Conservation (phyloP, 2,113 vertebrate species). For the Campylorhamphus procurvoides region DNA sequence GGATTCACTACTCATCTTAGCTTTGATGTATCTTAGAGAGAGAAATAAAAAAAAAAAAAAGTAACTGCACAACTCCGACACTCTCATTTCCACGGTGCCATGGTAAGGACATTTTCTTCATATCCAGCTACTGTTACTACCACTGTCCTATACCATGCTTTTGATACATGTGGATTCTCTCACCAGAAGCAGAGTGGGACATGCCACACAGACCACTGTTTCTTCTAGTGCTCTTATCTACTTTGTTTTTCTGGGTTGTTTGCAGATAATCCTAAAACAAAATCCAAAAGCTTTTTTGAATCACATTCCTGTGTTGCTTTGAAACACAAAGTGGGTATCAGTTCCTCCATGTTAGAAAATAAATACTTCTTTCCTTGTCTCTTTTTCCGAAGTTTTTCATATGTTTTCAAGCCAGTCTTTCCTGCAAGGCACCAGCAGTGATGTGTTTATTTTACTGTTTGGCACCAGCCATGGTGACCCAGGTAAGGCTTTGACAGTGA, state of each 20-base stretch:
- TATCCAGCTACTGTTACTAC: background rate
- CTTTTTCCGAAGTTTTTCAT: background rate
- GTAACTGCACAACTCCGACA: background rate
- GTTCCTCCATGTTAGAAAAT: background rate
- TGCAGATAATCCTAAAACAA: background rate
- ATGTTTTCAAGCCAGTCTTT: background rate
- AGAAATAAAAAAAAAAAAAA: background rate
- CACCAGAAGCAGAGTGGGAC: background rate
- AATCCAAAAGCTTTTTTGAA: background rate
- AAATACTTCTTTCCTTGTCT: rapidly evolving
- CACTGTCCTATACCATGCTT: background rate
- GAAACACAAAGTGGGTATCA: background rate
- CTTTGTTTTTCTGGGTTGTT: background rate
- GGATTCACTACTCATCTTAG: background rate
- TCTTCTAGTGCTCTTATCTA: background rate
- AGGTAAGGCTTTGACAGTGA: background rate
- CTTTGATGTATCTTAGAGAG: background rate
- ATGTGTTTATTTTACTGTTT: background rate
- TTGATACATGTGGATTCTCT: background rate
- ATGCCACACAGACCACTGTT: background rate
- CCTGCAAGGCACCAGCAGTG: background rate
- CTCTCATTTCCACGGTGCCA: background rate
- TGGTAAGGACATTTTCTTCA: background rate
- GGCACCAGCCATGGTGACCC: rapidly evolving
- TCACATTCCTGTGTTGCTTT: background rate